These are phyloP conservation scores for Siniperca obscura DNA, from an alignment of 2,797 vertebrate species.

Conservation along the genomic window DNA sequence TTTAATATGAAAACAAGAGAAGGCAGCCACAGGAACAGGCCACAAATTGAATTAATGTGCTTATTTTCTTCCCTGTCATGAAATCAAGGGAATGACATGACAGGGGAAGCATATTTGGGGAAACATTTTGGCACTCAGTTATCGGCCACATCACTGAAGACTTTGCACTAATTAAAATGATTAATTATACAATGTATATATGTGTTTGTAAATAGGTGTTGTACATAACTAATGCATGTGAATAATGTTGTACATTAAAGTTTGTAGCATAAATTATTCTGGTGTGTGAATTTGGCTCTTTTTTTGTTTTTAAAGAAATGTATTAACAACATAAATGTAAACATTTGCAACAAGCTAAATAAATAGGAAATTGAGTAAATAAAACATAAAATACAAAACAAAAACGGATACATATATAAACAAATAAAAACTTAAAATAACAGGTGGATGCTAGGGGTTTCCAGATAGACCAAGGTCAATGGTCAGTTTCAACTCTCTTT, in stretches of 20 bases:
- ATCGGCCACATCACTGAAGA: slow-evolving; percentile 36
- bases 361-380: not conserved
- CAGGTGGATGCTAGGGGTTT: not conserved
- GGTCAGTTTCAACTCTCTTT: no score
- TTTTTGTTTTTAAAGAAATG: not conserved
- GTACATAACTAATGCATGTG: slow-evolving; percentile 43
- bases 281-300: slow-evolving; percentile 11
- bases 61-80: slow-evolving; percentile 1
- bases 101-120: not conserved
- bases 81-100: slow-evolving; percentile 13
- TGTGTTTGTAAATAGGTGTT: slow-evolving; percentile 54
- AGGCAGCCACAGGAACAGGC: not conserved
- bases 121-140: slow-evolving; percentile 22
- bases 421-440: not conserved
- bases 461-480: not conserved
- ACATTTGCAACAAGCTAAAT: not conserved
- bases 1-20: not conserved
- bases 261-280: slow-evolving; percentile 43
- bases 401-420: not conserved
- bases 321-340: not conserved
- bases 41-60: not conserved
- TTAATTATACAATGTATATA: slow-evolving; percentile 44
- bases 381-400: not conserved
- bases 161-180: slow-evolving; percentile 59
- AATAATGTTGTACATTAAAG: slow-evolving; percentile 67